Percentiles rank a stretch among this genome's conserved stretches.
Conservation (phyloP, 2,797 vertebrate species). For the Pipistrellus nathusii region DNA sequence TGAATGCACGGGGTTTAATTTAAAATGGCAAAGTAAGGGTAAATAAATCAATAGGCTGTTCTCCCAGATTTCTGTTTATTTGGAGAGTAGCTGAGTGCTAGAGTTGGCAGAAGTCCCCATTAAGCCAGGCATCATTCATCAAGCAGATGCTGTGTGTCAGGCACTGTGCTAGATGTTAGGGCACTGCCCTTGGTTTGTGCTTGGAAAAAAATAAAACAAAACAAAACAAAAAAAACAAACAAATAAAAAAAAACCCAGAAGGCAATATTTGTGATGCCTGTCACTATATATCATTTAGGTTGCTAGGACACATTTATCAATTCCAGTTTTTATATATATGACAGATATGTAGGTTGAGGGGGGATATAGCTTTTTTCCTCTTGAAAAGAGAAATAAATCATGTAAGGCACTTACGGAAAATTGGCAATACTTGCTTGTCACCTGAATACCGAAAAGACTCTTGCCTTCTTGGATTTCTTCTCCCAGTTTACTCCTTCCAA, state of each 20-base stretch:
- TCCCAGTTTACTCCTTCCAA: background rate
- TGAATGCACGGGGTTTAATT: constrained; percentile 35
- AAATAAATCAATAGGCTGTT: constrained; percentile 42
- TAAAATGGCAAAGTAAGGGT: constrained; percentile 60
- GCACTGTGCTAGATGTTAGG: background rate
- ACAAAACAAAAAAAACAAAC: no score
- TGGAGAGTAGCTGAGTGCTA: background rate
- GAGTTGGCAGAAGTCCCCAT: background rate
- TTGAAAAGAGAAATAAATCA: background rate
- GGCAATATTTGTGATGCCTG: background rate
- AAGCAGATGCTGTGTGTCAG: background rate
- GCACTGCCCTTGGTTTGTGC: background rate
- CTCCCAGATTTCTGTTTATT: background rate
- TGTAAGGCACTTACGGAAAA: background rate
- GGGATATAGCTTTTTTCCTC: background rate
- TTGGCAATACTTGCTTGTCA: background rate
- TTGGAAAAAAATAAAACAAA: background rate
- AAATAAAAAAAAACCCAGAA: background rate
- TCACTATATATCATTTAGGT: background rate
- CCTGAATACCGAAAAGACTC: background rate
- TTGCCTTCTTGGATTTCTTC: background rate
- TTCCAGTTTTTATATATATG: background rate
- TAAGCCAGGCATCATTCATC: background rate
- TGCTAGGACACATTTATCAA: background rate
- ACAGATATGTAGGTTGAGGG: background rate